Evolutionary conservation across 1,140 invertebrate genomes (phyloP).

Genomic region (Diuraphis noxia): DNA sequence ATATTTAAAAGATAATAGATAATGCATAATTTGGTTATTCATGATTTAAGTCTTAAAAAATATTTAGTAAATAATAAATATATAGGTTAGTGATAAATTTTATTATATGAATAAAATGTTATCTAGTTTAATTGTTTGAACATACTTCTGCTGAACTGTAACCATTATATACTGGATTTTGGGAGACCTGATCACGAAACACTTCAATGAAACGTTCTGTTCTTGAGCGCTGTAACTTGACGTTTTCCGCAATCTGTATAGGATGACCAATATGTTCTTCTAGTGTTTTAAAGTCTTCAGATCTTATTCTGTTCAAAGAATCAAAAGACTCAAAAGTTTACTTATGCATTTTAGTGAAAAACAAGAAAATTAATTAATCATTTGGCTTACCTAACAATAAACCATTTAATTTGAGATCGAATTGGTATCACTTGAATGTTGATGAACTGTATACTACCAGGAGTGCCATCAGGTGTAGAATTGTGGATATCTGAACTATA

Average conservation of each 20-base stretch:
- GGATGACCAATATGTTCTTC: conserved; percentile 75
- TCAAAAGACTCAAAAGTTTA: not conserved
- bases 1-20: not conserved
- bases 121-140: not conserved
- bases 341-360: not conserved
- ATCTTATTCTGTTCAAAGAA: conserved; percentile 67
- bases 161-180: conserved; percentile 70
- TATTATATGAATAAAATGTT: not conserved
- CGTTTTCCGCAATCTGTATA: conserved; percentile 74
- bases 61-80: not conserved
- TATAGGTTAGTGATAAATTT: not conserved
- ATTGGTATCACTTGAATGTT: conserved; percentile 77
- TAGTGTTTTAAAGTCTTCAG: conserved; percentile 77
- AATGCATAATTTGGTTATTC: not conserved
- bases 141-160: conserved; percentile 66
- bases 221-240: conserved; percentile 77
- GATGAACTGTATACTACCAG: conserved; percentile 75
- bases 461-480: conserved; percentile 64
- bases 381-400: conserved; percentile 64
- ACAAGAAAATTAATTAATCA: not conserved
- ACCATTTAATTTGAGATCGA: conserved; percentile 64
- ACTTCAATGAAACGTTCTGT: conserved; percentile 82
- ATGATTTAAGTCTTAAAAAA: not conserved
- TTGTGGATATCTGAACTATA: conserved; percentile 75
- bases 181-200: conserved; percentile 74